Base-by-base conservation (phyloP, 2,113 vertebrate genomes). In the Nematolebias whitei region DNA sequence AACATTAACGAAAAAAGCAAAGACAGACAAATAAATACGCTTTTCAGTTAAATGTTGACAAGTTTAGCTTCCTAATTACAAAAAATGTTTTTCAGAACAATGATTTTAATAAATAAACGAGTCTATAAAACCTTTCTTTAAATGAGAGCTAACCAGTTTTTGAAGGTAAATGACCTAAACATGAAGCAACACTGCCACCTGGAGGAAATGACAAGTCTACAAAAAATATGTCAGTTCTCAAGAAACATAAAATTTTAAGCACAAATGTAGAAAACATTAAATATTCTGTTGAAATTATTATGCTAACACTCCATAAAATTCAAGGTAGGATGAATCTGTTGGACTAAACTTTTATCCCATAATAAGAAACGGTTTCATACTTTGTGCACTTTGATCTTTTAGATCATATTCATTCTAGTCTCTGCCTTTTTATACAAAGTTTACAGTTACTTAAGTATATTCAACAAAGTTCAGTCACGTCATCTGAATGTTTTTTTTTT, bases 131-230 rank as follows among this genome's bases (percentile, higher is more conserved):
- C 5, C 5, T 10, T 10, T 35, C 32, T 35, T 10, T 86, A 89
- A 90, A 90, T 86, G 80, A 84, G 78, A 79, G 71, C 71, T 76
- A 40, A 78, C 79, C 63, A 54, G 60, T 50, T 63, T 69, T 66
- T 12, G 47, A 69, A 56, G 74, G 44, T 26, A 63, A 19, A 2
- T 23, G 65, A 40, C 48, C 62, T 57, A 12, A 22, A 73, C 80
- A 72, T 90, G 68, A 84, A 71, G 62, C 76, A 86, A 83, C 85
- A 90, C 83, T 93, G 92, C 91, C 91, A 84, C 63, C 92, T 92
- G 54, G 71, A 66, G 91, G 86, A 18, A 5, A n/a, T 52, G 10
- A 1, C 3, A n/a, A 3, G 41, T 44, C 16, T 45, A n/a, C 18
- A 45, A 45, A 45, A 45, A 41, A 41, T 3, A 41, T 4, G 26